These are phyloP conservation scores for Ecdyonurus torrentis DNA, from an alignment of 2,888 invertebrate species.

Conservation along the genomic window DNA sequence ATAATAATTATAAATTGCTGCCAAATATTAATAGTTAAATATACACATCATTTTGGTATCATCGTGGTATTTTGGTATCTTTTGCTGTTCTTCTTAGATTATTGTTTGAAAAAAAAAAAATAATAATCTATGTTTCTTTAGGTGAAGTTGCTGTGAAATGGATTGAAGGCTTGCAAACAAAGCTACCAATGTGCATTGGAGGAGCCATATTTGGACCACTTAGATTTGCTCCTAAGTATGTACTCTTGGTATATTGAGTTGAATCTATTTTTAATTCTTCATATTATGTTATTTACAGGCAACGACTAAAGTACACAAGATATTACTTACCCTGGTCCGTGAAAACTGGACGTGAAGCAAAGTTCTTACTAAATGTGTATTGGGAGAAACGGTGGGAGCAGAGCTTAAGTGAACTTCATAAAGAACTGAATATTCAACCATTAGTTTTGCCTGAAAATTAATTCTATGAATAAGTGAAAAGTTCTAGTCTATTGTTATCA, in stretches of 20 bases:
- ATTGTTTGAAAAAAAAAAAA: no score
- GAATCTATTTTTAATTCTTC: not conserved
- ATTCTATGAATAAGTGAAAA: no score
- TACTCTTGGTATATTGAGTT: not conserved
- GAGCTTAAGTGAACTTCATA: slow-evolving; percentile 57
- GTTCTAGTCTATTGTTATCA: no score
- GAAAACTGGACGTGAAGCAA: slow-evolving; percentile 51
- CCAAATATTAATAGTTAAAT: no score
- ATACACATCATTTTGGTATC: no score
- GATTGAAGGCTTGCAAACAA: slow-evolving; percentile 92
- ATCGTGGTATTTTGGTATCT: not conserved
- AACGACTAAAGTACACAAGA: slow-evolving; percentile 56
- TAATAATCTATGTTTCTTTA: slow-evolving; percentile 21
- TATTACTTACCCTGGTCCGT: slow-evolving; percentile 79
- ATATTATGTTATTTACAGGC: slow-evolving; percentile 29
- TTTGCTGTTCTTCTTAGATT: no score
- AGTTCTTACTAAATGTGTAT: slow-evolving; percentile 71
- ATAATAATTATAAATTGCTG: no score
- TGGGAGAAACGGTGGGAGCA: slow-evolving; percentile 93
- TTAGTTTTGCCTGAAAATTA: no score
- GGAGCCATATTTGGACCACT: slow-evolving; percentile 87
- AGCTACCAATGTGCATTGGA: slow-evolving; percentile 87
- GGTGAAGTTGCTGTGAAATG: slow-evolving; percentile 88
- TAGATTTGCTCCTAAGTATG: slow-evolving; percentile 64
- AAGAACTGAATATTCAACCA: slow-evolving; percentile 65